Evolutionary conservation across 2,888 invertebrate species (phyloP).

Genomic region (Plagodis pulveraria): DNA sequence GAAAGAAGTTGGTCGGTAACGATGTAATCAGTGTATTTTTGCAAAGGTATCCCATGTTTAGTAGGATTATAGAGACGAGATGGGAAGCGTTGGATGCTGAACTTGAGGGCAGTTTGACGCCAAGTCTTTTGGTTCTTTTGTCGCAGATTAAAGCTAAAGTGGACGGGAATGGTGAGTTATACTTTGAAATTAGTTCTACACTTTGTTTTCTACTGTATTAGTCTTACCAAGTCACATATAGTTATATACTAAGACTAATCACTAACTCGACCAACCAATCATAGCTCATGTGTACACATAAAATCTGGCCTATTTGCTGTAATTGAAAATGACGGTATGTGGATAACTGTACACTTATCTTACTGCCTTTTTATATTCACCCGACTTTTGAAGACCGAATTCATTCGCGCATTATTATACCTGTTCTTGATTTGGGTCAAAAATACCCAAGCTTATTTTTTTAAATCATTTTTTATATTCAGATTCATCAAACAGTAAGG

Average conservation of each 20-base stretch:
- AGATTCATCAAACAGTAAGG: constrained; percentile 59
- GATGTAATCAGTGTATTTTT: constrained; percentile 78
- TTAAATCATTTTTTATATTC: not conserved
- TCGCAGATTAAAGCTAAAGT: constrained; percentile 80
- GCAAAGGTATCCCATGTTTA: constrained; percentile 86
- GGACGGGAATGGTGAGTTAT: constrained; percentile 67
- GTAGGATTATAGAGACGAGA: constrained; percentile 78
- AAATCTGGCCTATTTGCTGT: too few species aligned
- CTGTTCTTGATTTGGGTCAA: too few species aligned
- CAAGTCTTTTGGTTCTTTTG: constrained; percentile 85
- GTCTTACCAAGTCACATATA: too few species aligned
- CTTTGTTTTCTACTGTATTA: not conserved
- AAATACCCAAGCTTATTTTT: too few species aligned
- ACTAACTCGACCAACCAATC: too few species aligned
- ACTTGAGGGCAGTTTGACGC: constrained; percentile 81
- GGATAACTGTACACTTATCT: too few species aligned
- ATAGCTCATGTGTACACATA: too few species aligned
- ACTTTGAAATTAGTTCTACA: not conserved
- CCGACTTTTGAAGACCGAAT: too few species aligned
- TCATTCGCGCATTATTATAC: too few species aligned
- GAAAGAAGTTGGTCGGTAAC: constrained; percentile 70
- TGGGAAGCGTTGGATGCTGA: constrained; percentile 81
- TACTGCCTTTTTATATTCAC: too few species aligned
- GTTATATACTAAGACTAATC: too few species aligned
- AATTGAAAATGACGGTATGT: too few species aligned